Evolutionary conservation across 2,888 invertebrate genomes (phyloP), one percentile per base, ranked within the genome.

Genomic region (Sphaerolaimus hirsutus): DNA sequence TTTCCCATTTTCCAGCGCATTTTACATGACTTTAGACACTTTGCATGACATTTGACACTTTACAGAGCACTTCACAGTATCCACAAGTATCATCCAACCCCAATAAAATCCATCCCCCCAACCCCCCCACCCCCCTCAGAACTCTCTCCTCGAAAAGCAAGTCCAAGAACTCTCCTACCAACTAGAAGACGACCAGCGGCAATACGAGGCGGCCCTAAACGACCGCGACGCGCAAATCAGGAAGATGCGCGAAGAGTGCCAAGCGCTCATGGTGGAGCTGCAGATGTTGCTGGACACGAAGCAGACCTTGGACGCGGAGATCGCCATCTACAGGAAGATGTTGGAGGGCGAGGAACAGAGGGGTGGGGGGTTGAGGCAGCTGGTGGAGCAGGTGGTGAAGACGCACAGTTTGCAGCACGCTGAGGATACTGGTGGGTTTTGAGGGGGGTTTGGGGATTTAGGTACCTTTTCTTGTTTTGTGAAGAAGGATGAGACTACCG

Each of bases 281-380:
- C 60, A 41, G 49, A 59, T 62, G 59, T 53, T 69, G 45, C 62
- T 68, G 58, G 70, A 69, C 55, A 68, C 66, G 55, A 71, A 71
- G 54, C 65, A 71, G 48, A 68, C 68, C 21, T 59, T 71, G 48
- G 71, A 71, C 58, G 65, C 71, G 46, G 71, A 71, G 58, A 71
- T 71, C 52, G 68, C 69, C 52, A 71, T 71, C 52, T 71, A 71
- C 64, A 61, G 71, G 49, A 70, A 70, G 54, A 64, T 71, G 58
- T 58, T 71, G 53, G 71, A 71, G 56, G 66, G 68, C 44, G 71
- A 71, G 54, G 71, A 71, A 58, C 68, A 63, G 59, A 64, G 69
- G 14, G 57, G 57, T 24, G 62, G 62, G 10, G 62, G 62, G 12
- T 55, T 62, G 42, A 53, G 58, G 17, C 59, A 59, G 46, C 54